phyloP scores from a whole-genome alignment of 2,888 invertebrate species.

The Teleiodes luculella region DNA sequence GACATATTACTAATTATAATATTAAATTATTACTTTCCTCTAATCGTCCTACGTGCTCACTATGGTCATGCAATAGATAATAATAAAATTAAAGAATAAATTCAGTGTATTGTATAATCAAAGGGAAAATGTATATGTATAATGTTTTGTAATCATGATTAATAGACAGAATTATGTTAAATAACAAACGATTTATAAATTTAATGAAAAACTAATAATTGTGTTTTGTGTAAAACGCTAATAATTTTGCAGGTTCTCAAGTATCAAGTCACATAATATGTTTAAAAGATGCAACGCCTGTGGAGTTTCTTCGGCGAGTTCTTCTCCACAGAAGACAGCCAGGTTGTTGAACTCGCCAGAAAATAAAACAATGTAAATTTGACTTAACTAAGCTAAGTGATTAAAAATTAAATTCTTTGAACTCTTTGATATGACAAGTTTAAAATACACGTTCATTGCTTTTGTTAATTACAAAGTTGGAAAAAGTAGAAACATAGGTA shows the following conservation, averaged over 20 bases:
- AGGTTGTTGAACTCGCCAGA: too few species aligned
- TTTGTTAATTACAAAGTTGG: too few species aligned
- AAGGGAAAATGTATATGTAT: conserved; percentile 8
- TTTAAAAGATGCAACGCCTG: too few species aligned
- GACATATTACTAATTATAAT: neutral
- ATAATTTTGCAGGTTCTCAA: neutral
- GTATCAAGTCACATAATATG: too few species aligned
- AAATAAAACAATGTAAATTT: too few species aligned
- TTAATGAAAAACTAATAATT: neutral
- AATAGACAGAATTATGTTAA: neutral
- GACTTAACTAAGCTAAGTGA: too few species aligned
- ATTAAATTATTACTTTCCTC: neutral
- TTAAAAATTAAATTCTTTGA: too few species aligned
- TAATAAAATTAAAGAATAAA: neutral
- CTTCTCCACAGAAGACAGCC: too few species aligned
- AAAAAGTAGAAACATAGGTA: too few species aligned
- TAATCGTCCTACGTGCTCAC: neutral
- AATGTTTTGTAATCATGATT: conserved; percentile 12
- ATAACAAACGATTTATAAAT: neutral
- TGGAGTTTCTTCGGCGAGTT: too few species aligned
- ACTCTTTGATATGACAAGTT: too few species aligned
- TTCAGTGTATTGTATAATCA: neutral
- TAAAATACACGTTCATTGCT: too few species aligned
- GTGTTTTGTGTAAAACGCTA: conserved; percentile 17
- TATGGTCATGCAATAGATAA: neutral